Conservation (phyloP, 1,140 invertebrate species). For the Linepithema humile region DNA sequence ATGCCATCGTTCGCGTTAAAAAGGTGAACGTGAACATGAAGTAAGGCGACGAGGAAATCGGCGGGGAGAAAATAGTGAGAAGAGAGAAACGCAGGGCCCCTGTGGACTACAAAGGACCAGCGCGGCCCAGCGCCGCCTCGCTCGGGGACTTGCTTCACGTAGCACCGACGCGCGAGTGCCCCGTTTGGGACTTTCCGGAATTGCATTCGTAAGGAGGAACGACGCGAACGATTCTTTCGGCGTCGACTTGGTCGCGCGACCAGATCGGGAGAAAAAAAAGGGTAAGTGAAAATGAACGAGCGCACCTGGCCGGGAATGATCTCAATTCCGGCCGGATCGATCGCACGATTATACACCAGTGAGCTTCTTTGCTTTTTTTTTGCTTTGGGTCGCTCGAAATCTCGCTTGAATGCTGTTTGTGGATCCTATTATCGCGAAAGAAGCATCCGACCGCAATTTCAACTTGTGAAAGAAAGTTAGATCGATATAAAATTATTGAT, state of each 20-base stretch:
- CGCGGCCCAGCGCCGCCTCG: not conserved
- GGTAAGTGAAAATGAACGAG: slow-evolving; percentile 39
- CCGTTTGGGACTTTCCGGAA: not conserved
- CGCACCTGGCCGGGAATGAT: not conserved
- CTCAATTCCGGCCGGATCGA: slow-evolving; percentile 15
- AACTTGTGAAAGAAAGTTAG: not conserved
- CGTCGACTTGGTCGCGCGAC: slow-evolving; percentile 33
- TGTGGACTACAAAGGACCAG: slow-evolving; percentile 1
- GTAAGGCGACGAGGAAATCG: not conserved
- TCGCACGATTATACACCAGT: not conserved
- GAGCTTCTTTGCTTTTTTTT: not conserved
- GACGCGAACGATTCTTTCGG: not conserved
- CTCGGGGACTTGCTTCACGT: not conserved
- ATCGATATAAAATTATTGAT: no score
- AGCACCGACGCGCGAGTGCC: not conserved
- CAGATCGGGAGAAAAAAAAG: slow-evolving; percentile 62
- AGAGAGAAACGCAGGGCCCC: not conserved
- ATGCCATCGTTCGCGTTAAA: not conserved
- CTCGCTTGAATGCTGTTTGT: not conserved
- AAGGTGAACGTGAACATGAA: slow-evolving; percentile 22
- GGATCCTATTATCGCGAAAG: not conserved
- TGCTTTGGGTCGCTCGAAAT: not conserved
- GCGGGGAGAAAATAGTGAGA: slow-evolving; percentile 10
- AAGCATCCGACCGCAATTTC: not conserved
- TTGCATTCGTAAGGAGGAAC: not conserved